Percentiles rank a stretch among this genome's conserved stretches.
These are phyloP conservation scores for Cotesia congregata DNA, from an alignment of 2,888 invertebrate genomes.

Conservation along the genomic window DNA sequence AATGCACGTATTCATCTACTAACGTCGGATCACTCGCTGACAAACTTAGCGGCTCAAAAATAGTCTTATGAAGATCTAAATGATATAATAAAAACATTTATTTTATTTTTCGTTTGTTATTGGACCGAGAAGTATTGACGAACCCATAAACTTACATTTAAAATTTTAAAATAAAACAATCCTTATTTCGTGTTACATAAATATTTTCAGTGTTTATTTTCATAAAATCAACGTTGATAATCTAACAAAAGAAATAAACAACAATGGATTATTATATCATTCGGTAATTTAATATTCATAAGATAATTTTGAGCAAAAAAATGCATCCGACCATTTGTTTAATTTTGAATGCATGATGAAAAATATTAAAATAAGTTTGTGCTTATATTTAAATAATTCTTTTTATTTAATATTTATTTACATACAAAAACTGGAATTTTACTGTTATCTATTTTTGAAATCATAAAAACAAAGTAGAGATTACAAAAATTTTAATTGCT, in stretches of 20 bases:
- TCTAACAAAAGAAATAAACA: background rate
- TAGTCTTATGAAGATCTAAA: background rate
- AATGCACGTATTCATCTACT: background rate
- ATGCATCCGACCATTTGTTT: no score
- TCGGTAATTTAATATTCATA: background rate
- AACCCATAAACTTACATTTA: no score
- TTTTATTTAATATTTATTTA: no score
- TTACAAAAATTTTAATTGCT: no score
- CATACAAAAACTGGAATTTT: no score
- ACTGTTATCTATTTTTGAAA: no score
- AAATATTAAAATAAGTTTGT: background rate
- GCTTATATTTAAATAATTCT: no score
- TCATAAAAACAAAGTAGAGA: no score
- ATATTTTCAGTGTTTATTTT: background rate
- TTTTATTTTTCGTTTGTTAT: background rate
- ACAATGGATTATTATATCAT: background rate
- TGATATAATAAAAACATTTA: background rate
- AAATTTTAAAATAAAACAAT: background rate
- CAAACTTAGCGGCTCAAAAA: background rate
- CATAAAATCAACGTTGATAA: background rate
- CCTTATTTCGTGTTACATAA: background rate
- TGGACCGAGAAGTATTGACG: background rate
- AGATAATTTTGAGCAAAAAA: background rate
- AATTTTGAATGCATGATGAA: background rate
- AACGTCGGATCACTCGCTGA: background rate